Percentiles rank a stretch among this genome's conserved stretches.
Evolutionary conservation across 2,797 vertebrate genomes (phyloP).

Genomic region (Scolopax bukidnonensis): DNA sequence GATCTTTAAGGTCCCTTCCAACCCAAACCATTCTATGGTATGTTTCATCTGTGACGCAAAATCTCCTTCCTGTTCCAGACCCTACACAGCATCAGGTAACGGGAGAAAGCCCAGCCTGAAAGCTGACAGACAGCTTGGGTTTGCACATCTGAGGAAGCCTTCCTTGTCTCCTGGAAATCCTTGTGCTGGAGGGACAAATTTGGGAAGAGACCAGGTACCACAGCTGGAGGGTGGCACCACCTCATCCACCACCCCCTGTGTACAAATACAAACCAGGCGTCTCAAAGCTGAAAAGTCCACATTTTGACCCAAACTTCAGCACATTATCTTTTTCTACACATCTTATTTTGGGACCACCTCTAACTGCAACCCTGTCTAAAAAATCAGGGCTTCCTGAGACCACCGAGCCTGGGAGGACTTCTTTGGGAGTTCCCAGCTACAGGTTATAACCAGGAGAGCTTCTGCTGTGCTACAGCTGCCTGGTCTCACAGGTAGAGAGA

Average conservation of each 20-base stretch:
- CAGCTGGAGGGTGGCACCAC: neutral
- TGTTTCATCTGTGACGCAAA: neutral
- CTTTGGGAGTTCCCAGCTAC: neutral
- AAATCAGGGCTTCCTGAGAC: neutral
- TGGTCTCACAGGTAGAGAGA: neutral
- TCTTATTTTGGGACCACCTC: neutral
- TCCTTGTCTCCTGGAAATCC: neutral
- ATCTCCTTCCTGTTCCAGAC: neutral
- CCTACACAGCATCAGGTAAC: neutral
- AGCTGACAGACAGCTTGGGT: neutral
- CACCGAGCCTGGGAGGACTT: neutral
- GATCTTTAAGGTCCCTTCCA: too few species aligned
- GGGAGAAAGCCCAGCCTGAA: neutral
- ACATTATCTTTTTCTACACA: neutral
- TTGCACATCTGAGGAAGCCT: neutral
- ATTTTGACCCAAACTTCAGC: neutral
- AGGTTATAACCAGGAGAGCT: neutral
- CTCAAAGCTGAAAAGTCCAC: neutral
- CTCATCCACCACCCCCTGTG: neutral
- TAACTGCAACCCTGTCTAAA: neutral
- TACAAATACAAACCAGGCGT: neutral
- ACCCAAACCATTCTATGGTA: neutral
- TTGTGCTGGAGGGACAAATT: neutral
- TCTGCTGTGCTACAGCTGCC: neutral
- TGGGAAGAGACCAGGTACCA: neutral